phyloP scores from a whole-genome alignment of 2,797 vertebrate species.

The Mus minutoides region DNA sequence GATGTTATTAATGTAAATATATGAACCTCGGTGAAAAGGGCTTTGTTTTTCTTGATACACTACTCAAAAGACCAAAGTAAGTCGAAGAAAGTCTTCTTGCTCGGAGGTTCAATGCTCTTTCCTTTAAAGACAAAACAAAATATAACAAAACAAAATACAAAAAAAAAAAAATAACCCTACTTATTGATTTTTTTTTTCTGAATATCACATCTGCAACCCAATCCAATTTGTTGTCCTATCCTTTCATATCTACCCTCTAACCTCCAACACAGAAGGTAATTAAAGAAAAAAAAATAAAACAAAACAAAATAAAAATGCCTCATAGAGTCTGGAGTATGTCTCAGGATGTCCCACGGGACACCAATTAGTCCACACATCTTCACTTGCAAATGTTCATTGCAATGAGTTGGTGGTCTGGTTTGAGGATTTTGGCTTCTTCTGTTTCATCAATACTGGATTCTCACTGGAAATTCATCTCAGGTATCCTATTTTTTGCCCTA shows the following conservation, averaged over 20 bases:
- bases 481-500: background rate
- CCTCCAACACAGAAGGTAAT: background rate
- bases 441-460: background rate
- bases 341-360: background rate
- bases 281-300: background rate
- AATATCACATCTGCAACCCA: background rate
- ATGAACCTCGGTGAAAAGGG: background rate
- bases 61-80: background rate
- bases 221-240: fast-evolving
- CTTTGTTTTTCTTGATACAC: fast-evolving
- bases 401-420: background rate
- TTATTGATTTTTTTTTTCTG: background rate
- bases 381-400: background rate
- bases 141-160: no score
- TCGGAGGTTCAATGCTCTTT: no score
- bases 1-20: background rate
- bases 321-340: background rate
- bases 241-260: background rate
- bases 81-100: background rate
- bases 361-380: background rate
- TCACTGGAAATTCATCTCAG: background rate
- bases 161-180: no score
- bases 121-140: no score
- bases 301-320: background rate
- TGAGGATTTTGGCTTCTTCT: background rate